phyloP scores from a whole-genome alignment of 2,797 vertebrate genomes.

The Oreochromis mossambicus region DNA sequence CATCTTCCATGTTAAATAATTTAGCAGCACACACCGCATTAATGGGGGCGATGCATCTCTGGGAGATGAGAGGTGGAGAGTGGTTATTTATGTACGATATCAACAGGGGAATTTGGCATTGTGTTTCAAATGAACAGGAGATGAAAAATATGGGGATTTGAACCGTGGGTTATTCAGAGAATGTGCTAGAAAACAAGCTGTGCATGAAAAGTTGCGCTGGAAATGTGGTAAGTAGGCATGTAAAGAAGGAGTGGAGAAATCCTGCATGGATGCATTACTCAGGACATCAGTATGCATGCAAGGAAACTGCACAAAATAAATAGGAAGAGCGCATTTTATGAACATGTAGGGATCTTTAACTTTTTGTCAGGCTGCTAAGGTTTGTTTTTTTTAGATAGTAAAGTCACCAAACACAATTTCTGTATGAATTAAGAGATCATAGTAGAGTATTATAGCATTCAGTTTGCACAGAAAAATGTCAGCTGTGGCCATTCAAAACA shows the following conservation, averaged over 20 bases:
- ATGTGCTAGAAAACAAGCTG: not conserved
- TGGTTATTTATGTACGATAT: constrained; percentile 69
- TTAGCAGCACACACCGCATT: constrained; percentile 69
- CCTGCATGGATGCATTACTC: not conserved
- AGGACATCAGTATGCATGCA: not conserved
- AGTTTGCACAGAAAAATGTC: not conserved
- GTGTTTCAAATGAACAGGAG: constrained; percentile 55
- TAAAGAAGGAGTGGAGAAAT: not conserved
- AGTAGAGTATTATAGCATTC: not conserved
- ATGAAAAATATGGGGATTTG: not conserved
- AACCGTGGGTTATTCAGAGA: not conserved
- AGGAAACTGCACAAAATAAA: not conserved
- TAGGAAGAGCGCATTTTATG: not conserved
- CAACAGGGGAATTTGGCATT: constrained; percentile 30
- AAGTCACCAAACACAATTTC: not conserved
- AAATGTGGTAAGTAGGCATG: not conserved
- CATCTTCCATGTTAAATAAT: constrained; percentile 72
- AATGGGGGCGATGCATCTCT: constrained; percentile 62
- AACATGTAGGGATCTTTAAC: constrained; percentile 4
- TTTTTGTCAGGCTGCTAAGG: not conserved
- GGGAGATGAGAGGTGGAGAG: constrained; percentile 53
- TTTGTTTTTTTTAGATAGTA: not conserved
- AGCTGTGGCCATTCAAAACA: not conserved
- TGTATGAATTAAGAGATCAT: not conserved
- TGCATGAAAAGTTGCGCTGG: not conserved